phyloP scores from a whole-genome alignment of 1,140 invertebrate species.

The Penaeus vannamei region DNA sequence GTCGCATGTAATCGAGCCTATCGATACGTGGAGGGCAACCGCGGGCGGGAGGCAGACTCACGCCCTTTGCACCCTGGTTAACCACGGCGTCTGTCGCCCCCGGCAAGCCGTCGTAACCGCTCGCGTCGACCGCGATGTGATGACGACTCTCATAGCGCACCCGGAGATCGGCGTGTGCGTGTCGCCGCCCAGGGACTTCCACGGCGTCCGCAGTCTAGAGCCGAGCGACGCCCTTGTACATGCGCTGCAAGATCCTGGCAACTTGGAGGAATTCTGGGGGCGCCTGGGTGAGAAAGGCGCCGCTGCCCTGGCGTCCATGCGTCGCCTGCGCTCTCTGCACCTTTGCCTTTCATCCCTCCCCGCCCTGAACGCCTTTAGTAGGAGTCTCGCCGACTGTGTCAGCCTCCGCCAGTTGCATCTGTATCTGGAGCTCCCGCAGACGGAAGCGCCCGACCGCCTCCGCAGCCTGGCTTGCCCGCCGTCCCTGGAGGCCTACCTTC shows the following conservation, averaged over 20 bases:
- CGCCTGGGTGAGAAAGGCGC: slow-evolving; percentile 46
- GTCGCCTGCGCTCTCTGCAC: slow-evolving; percentile 16
- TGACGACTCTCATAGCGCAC: neutral
- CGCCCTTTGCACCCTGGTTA: neutral
- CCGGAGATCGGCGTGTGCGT: slow-evolving; percentile 23
- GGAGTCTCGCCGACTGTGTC: slow-evolving; percentile 4
- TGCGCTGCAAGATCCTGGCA: slow-evolving; percentile 10
- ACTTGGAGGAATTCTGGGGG: slow-evolving; percentile 44
- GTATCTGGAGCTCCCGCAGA: slow-evolving; percentile 11
- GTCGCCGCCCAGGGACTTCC: neutral
- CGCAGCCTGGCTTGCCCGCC: neutral
- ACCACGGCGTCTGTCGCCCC: neutral
- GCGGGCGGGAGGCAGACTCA: neutral
- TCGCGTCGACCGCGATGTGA: neutral
- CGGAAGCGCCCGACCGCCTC: neutral
- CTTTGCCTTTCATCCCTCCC: slow-evolving; percentile 41
- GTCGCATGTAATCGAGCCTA: neutral
- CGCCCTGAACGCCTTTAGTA: slow-evolving; percentile 35
- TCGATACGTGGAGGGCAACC: neutral
- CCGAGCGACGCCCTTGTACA: neutral
- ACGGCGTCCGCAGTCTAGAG: neutral
- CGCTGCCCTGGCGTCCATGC: slow-evolving; percentile 35
- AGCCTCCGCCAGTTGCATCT: slow-evolving; percentile 17
- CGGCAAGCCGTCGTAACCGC: neutral
- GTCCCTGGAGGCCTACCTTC: no score